Evolutionary conservation across 2,113 vertebrate genomes (phyloP).

Genomic region (Saiga tatarica): DNA sequence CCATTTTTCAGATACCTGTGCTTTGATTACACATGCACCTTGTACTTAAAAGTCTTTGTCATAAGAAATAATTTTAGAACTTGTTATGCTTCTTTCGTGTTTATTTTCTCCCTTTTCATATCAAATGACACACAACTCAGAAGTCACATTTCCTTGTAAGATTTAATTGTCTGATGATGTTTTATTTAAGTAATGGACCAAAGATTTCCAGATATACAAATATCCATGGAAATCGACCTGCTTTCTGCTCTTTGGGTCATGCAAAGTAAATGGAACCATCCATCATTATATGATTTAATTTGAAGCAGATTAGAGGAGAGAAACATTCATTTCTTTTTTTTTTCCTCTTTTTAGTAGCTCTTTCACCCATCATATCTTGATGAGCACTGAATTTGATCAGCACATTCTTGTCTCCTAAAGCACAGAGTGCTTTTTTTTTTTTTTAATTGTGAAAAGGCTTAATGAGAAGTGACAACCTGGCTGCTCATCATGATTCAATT

Average conservation of each 20-base stretch:
- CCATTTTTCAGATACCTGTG: background rate
- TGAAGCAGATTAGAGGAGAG: background rate
- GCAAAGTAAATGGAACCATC: background rate
- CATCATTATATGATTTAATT: background rate
- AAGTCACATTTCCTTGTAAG: background rate
- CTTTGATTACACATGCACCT: background rate
- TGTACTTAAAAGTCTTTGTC: background rate
- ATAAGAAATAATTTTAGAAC: background rate
- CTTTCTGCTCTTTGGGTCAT: background rate
- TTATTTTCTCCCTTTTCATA: background rate
- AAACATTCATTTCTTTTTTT: background rate
- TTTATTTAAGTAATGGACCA: background rate
- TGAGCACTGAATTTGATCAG: background rate
- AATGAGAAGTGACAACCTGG: conserved; percentile 33
- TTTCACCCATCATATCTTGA: background rate
- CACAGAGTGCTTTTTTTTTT: background rate
- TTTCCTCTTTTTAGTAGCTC: background rate
- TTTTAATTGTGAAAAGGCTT: background rate
- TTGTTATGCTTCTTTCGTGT: background rate
- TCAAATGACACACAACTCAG: background rate
- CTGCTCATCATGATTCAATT: background rate
- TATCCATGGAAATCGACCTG: background rate
- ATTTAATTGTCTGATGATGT: conserved; percentile 2
- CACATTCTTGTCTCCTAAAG: background rate
- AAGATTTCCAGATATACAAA: background rate